phyloP scores from a whole-genome alignment of 2,797 vertebrate genomes.

The Gila robusta region DNA sequence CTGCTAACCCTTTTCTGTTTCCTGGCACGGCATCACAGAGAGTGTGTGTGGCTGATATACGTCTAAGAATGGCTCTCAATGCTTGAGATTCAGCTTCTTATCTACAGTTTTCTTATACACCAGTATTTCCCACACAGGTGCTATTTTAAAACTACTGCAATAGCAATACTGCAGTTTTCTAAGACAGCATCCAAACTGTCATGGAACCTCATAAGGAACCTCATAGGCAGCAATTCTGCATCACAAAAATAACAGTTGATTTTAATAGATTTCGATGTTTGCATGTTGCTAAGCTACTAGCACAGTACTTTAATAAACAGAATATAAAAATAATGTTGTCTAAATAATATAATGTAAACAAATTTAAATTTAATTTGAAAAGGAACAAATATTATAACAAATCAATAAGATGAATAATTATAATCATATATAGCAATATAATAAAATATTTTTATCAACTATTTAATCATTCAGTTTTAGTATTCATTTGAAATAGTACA shows the following conservation, averaged over 20 bases:
- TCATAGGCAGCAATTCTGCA: constrained; percentile 26
- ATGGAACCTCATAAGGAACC: neutral
- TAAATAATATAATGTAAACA: neutral
- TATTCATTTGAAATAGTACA: no score
- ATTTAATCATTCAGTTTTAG: neutral
- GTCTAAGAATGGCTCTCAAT: constrained; percentile 3
- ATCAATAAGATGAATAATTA: neutral
- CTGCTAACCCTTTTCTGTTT: constrained; percentile 53
- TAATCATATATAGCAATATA: neutral
- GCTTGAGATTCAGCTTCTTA: constrained; percentile 17
- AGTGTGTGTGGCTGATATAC: constrained; percentile 18
- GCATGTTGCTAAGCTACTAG: neutral
- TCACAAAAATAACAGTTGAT: neutral
- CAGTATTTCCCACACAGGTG: constrained; percentile 21
- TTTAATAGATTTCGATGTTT: neutral
- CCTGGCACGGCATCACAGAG: constrained; percentile 11
- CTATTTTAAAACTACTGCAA: constrained; percentile 32
- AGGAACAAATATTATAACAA: neutral
- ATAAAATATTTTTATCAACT: neutral
- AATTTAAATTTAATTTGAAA: neutral
- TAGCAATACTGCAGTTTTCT: constrained; percentile 46
- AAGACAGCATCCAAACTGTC: constrained; percentile 22
- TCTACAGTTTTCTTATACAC: neutral
- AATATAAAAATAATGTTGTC: neutral
- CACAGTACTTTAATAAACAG: neutral